Percentiles rank a stretch among this genome's conserved stretches.
These are phyloP conservation scores for Trichoplusia ni DNA, from an alignment of 1,140 invertebrate genomes.

Conservation along the genomic window DNA sequence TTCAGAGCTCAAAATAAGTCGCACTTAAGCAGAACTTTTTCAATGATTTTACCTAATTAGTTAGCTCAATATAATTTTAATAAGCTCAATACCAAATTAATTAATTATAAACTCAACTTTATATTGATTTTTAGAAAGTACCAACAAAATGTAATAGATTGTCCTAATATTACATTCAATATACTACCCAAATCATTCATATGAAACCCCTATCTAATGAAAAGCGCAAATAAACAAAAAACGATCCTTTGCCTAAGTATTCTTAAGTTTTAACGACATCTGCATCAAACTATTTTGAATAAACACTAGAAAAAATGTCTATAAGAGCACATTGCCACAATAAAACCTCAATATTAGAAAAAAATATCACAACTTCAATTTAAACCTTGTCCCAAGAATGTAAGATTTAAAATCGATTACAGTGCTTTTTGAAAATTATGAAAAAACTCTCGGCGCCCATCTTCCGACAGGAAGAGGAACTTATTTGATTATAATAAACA, in stretches of 20 bases:
- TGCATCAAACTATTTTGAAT: conserved; percentile 65
- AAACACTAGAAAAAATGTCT: conserved; percentile 57
- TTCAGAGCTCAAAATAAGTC: too few relatives aligned
- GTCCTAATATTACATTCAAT: too few relatives aligned
- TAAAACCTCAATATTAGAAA: conserved; percentile 35
- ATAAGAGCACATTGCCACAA: conserved; percentile 63
- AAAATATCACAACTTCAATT: neutral
- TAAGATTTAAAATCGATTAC: conserved; percentile 39
- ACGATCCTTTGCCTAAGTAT: neutral
- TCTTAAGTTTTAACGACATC: conserved; percentile 49
- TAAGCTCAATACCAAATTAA: too few relatives aligned
- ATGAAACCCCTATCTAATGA: neutral
- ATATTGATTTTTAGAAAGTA: too few relatives aligned
- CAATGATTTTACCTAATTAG: too few relatives aligned
- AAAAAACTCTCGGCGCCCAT: conserved; percentile 68
- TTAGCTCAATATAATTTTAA: too few relatives aligned
- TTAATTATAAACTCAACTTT: too few relatives aligned
- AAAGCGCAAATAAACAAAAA: neutral
- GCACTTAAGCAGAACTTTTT: too few relatives aligned
- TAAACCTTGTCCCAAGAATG: conserved; percentile 27
- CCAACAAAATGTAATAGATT: too few relatives aligned
- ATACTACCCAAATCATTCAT: neutral
- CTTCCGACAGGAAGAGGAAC: conserved; percentile 77
- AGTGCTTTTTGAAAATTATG: conserved; percentile 36
- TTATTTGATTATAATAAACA: conserved; percentile 79